Evolutionary conservation across 2,888 invertebrate genomes (phyloP).

Genomic region (Neoitamus cyanurus): DNA sequence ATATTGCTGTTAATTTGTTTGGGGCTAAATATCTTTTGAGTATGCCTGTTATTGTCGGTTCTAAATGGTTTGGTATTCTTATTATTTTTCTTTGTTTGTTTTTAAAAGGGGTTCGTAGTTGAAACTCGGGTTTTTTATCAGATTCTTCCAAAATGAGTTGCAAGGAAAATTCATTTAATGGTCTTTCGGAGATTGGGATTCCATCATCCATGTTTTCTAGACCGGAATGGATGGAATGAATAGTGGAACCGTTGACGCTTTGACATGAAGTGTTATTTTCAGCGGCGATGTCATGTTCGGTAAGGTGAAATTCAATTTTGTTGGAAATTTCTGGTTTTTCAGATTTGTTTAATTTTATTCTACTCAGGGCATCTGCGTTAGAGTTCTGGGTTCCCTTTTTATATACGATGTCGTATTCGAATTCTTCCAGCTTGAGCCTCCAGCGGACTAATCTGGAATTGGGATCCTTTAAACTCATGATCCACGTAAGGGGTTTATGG

Average conservation of each 20-base stretch:
- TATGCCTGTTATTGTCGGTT: background rate
- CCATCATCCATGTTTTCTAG: background rate
- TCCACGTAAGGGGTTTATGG: constrained; percentile 44
- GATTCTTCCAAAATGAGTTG: too few species aligned
- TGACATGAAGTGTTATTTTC: background rate
- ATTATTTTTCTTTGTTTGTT: background rate
- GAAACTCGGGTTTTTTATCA: background rate
- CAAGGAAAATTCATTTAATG: too few species aligned
- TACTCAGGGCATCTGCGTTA: too few species aligned
- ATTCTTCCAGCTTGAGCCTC: constrained; percentile 48
- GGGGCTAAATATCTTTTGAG: constrained; percentile 51
- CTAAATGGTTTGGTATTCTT: background rate
- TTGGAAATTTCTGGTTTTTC: background rate
- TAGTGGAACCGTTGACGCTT: background rate
- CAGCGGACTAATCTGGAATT: constrained; percentile 44
- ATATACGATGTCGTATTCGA: too few species aligned
- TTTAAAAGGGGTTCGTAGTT: background rate
- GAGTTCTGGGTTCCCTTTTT: too few species aligned
- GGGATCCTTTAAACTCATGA: constrained; percentile 36
- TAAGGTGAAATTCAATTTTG: constrained; percentile 39
- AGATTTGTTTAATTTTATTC: constrained; percentile 42
- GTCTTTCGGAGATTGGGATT: background rate
- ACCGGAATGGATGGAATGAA: background rate
- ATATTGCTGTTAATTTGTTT: constrained; percentile 49
- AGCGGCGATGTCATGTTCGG: too few species aligned